A percentile compares a stretch with the other conserved stretches of the same genome.
Conservation (phyloP, 2,797 vertebrate species). For the Oreortyx pictus region DNA sequence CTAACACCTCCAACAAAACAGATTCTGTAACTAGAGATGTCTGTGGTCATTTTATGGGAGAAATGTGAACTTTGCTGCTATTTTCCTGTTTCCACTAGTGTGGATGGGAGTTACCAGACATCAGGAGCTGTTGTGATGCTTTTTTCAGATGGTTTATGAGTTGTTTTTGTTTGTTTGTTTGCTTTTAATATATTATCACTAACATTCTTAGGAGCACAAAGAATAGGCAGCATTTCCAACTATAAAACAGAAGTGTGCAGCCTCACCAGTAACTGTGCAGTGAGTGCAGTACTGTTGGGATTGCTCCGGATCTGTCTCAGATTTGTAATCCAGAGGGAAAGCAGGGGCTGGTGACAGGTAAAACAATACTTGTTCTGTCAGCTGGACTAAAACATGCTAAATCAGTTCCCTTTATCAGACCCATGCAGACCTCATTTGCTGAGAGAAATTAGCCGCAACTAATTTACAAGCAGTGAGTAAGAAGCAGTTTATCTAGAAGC, state of each 20-base stretch:
- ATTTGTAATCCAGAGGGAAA: not conserved
- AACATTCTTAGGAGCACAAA: not conserved
- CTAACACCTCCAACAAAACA: not conserved
- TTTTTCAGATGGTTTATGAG: not conserved
- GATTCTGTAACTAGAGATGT: not conserved
- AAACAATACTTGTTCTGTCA: not conserved
- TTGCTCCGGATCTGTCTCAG: fast-evolving
- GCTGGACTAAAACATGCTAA: not conserved
- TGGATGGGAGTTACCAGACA: not conserved
- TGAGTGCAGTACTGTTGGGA: not conserved
- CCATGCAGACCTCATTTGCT: slow-evolving; percentile 3
- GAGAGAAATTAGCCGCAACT: slow-evolving; percentile 58
- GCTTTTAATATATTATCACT: not conserved
- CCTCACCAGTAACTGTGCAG: fast-evolving
- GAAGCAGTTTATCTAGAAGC: slow-evolving; percentile 33
- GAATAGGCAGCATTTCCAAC: not conserved
- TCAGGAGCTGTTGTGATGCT: not conserved
- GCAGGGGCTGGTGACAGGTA: not conserved
- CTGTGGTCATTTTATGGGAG: not conserved
- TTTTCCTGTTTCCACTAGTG: not conserved
- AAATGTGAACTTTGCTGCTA: not conserved
- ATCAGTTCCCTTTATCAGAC: slow-evolving; percentile 42
- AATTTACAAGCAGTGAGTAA: slow-evolving; percentile 46
- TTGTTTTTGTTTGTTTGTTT: not conserved
- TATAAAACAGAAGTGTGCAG: not conserved